phyloP scores from a whole-genome alignment of 2,888 invertebrate genomes.

The Drosophila barbarae region DNA sequence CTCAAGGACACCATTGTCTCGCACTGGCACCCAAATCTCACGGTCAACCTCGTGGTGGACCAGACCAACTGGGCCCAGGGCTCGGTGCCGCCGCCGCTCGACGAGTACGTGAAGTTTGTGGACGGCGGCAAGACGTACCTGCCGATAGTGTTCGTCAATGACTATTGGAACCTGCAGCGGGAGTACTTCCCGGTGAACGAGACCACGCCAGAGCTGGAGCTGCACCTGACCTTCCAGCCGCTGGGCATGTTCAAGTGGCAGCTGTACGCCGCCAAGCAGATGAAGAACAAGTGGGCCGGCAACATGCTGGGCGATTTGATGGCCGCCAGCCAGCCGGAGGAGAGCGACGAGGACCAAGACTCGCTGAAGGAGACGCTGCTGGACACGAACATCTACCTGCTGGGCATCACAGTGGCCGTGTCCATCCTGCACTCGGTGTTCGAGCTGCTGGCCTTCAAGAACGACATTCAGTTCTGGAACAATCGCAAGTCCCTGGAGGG shows the following conservation, averaged over 20 bases:
- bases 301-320: conserved; percentile 85
- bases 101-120: conserved; percentile 94
- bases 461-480: conserved; percentile 99
- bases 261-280: conserved; percentile 96
- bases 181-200: conserved; percentile 96
- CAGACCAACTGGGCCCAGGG: conserved; percentile 97
- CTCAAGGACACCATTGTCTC: conserved; percentile 93
- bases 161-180: conserved; percentile 98
- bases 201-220: conserved; percentile 86
- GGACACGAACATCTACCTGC: conserved; percentile 97
- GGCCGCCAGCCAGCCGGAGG: conserved; percentile 82
- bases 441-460: conserved; percentile 99
- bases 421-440: conserved; percentile 98
- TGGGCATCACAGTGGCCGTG: conserved; percentile 93
- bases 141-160: conserved; percentile 96
- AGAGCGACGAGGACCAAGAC: conserved; percentile 89
- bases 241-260: conserved; percentile 99
- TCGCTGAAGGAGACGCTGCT: conserved; percentile 95
- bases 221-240: conserved; percentile 91
- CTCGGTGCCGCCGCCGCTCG: conserved; percentile 93
- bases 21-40: conserved; percentile 99
- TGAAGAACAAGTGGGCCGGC: conserved; percentile 90
- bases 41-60: conserved; percentile 96
- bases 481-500: conserved; percentile 98
- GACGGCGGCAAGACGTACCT: conserved; percentile 92